phyloP scores from a whole-genome alignment of 1,140 invertebrate genomes.

The Apis laboriosa region DNA sequence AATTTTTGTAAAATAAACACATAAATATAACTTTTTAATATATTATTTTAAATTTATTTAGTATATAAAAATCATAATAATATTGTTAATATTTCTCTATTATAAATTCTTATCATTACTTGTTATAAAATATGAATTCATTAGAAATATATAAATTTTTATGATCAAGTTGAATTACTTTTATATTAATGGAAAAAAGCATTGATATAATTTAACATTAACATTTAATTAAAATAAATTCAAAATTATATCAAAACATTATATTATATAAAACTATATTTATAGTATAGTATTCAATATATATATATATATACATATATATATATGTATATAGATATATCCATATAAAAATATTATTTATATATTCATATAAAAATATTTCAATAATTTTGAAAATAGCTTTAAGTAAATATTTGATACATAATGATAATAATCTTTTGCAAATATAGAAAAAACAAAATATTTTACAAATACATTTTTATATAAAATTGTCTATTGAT shows the following conservation, averaged over 20 bases:
- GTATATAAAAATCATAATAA: no score
- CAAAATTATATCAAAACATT: not conserved
- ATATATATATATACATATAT: not conserved
- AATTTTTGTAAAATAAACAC: no score
- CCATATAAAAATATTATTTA: not conserved
- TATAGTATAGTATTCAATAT: not conserved
- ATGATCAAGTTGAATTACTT: not conserved
- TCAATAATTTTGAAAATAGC: not conserved
- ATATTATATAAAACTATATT: not conserved
- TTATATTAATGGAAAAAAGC: not conserved
- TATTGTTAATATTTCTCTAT: no score
- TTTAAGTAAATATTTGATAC: not conserved
- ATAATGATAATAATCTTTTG: not conserved
- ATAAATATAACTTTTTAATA: no score
- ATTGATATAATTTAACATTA: not conserved
- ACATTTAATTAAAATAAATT: not conserved
- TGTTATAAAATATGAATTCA: no score
- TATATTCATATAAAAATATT: not conserved
- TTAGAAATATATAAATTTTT: not conserved
- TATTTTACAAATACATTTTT: constrained; percentile 10
- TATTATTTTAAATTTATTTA: no score
- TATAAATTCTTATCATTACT: no score
- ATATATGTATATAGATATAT: not conserved
- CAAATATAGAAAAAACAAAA: not conserved
- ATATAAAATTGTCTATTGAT: constrained; percentile 22